Evolutionary conservation across 1,140 invertebrate genomes (phyloP).

Genomic region (Wasmannia auropunctata): DNA sequence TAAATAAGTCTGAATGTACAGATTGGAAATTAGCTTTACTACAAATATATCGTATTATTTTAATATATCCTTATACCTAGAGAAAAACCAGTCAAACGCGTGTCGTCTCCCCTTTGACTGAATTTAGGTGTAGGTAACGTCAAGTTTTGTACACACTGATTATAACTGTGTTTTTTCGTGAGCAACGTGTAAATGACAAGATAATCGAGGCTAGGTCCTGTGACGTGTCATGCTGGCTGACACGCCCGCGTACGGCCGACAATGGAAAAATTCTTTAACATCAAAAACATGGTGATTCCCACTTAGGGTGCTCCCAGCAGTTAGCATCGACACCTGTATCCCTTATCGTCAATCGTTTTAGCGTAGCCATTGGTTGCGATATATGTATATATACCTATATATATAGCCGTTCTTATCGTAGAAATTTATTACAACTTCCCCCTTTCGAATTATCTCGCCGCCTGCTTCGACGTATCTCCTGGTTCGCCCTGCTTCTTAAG

Average conservation of each 20-base stretch:
- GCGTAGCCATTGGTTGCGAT: constrained; percentile 39
- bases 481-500: constrained; percentile 77
- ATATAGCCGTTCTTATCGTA: constrained; percentile 22
- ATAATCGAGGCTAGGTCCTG: constrained; percentile 60
- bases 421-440: constrained; percentile 50
- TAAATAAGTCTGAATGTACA: constrained; percentile 79
- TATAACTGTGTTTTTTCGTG: constrained; percentile 54
- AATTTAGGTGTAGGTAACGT: constrained; percentile 64
- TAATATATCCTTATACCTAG: constrained; percentile 73
- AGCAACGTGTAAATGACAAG: constrained; percentile 66
- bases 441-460: constrained; percentile 67
- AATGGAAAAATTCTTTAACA: constrained; percentile 63
- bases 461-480: constrained; percentile 72
- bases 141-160: constrained; percentile 72
- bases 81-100: constrained; percentile 74
- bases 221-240: constrained; percentile 19
- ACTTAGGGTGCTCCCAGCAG: no score
- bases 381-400: no score
- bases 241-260: constrained; percentile 25
- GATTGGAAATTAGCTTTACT: constrained; percentile 73
- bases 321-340: constrained; percentile 34
- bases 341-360: constrained; percentile 43
- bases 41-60: constrained; percentile 77
- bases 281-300: constrained; percentile 57
- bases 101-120: constrained; percentile 59